Conservation (phyloP, 2,113 vertebrate species). For the Xenus cinereus region DNA sequence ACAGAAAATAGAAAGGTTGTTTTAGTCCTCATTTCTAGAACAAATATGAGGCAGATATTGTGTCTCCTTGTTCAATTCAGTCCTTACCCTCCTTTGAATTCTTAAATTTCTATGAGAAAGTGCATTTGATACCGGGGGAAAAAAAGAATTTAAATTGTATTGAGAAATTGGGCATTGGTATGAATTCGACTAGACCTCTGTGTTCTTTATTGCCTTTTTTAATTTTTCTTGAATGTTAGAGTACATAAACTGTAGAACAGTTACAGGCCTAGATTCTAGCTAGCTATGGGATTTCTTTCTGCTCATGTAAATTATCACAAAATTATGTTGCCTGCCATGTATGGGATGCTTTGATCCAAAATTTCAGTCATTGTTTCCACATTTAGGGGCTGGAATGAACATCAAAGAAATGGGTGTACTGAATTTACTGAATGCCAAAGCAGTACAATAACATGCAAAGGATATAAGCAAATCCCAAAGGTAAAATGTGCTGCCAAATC, state of each 20-base stretch:
- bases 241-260: conserved; percentile 20
- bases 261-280: conserved; percentile 23
- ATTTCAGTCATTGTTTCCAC: conserved; percentile 84
- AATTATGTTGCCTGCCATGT: conserved; percentile 68
- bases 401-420: conserved; percentile 78
- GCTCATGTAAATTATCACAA: conserved; percentile 67
- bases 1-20: neutral
- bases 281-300: conserved; percentile 18
- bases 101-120: neutral
- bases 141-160: neutral
- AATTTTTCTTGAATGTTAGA: conserved; percentile 38
- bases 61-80: neutral
- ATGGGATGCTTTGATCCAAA: conserved; percentile 79
- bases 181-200: neutral
- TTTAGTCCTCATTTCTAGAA: neutral
- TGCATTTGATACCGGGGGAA: neutral
- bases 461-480: conserved; percentile 82
- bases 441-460: conserved; percentile 81
- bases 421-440: conserved; percentile 79
- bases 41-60: neutral
- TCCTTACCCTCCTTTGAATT: neutral
- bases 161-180: neutral
- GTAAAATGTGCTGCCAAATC: conserved; percentile 78
- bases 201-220: neutral
- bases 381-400: conserved; percentile 79